Evolutionary conservation across 2,888 invertebrate species (phyloP).

Genomic region (Andrena marginata): DNA sequence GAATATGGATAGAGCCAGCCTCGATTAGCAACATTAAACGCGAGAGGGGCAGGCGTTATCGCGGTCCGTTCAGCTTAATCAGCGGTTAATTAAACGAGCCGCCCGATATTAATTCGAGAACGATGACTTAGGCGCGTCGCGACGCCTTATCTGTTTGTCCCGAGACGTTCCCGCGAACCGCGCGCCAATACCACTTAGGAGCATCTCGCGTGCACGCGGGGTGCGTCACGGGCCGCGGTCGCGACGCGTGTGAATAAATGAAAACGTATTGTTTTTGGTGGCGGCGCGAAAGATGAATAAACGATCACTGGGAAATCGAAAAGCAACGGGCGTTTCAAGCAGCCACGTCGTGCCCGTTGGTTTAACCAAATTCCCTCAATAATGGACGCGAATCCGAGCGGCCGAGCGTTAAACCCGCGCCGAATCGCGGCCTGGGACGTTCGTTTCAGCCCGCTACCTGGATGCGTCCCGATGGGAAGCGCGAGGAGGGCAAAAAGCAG

Average conservation of each 20-base stretch:
- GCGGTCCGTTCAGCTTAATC: slow-evolving; percentile 31
- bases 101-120: slow-evolving; percentile 35
- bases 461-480: too few relatives aligned
- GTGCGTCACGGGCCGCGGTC: background rate
- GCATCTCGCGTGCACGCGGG: background rate
- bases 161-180: too few relatives aligned
- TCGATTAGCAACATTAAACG: background rate
- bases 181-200: too few relatives aligned
- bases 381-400: slow-evolving; percentile 18
- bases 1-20: slow-evolving; percentile 9
- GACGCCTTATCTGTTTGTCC: slow-evolving; percentile 32
- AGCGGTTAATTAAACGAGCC: slow-evolving; percentile 52
- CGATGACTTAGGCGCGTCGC: slow-evolving; percentile 40
- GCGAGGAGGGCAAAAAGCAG: too few relatives aligned
- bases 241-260: slow-evolving; percentile 12
- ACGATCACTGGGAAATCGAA: slow-evolving; percentile 24
- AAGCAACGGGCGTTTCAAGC: slow-evolving; percentile 36
- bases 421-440: slow-evolving; percentile 4
- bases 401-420: background rate
- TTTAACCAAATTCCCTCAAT: slow-evolving; percentile 37
- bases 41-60: slow-evolving; percentile 7
- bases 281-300: slow-evolving; percentile 14
- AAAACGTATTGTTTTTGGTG: slow-evolving; percentile 2
- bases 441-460: too few relatives aligned
- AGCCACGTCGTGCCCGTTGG: background rate